Base-by-base conservation (phyloP, 2,888 invertebrate genomes). In the Thera britannica region DNA sequence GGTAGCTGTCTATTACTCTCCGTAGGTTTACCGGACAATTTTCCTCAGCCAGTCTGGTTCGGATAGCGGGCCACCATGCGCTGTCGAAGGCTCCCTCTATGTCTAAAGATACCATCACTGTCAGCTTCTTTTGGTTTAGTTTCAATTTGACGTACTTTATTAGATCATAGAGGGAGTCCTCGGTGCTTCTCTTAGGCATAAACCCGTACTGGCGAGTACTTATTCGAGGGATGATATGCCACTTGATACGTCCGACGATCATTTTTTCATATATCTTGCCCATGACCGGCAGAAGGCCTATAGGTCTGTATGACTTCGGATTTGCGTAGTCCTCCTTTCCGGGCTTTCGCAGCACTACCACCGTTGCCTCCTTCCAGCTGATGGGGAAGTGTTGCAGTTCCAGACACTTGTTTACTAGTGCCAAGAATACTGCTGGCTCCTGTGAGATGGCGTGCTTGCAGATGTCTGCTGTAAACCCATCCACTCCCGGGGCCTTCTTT, bases 281-380 rank as follows among this genome's bases (percentile, higher is more conserved):
- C 3, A 79, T 48, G 0, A 77, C 67, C 0, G 76, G 70, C 55
- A 79, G 67, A 0, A 77, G 62, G 0, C 77, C 77, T 7, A 78
- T 76, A 0, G 75, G 76, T 49, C 75, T 58, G n/a, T 74, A 76
- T 0, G 74, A 69, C 44, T 75, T 78, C 4, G 75, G 73, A 34
- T 34, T 58, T 0, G 71, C 52, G n/a, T 63, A 63, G 49, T 57
- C 9, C 0, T 49, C 49, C 3, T 63, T 63, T 23, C 41, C 51
- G 7, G 63, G 63, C 34, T 63, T 63, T 9, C 51, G 34, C 8
- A 63, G 34, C 0, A 54, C 54, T 2, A 65, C 60, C 2, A 65
- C 65, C 34, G 56, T 65, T 2, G 65, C 65, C n/a, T 65, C 65
- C 8, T 65, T 65, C 65, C 65, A 65, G 1, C 48, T 48, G n/a